phyloP scores from a whole-genome alignment of 1,140 invertebrate genomes.

The Heliconius hermathena region DNA sequence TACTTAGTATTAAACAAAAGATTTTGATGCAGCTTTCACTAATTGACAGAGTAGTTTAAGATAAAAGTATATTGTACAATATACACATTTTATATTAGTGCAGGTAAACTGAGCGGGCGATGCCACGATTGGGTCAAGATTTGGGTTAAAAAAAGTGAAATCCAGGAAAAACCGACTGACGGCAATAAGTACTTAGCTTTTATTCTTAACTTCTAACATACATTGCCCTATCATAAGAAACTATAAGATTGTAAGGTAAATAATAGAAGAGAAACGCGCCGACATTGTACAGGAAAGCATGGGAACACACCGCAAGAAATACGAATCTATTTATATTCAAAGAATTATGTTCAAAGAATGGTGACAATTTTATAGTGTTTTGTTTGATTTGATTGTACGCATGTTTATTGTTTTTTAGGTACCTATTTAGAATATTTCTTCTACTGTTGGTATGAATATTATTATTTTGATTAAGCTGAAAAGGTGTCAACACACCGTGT shows the following conservation, averaged over 20 bases:
- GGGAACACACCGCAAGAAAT: slow-evolving; percentile 34
- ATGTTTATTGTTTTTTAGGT: background rate
- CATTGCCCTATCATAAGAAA: slow-evolving; percentile 20
- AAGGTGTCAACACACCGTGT: no score
- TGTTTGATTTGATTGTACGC: background rate
- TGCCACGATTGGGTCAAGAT: no score
- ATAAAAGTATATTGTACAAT: no score
- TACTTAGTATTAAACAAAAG: no score
- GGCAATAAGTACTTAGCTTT: background rate
- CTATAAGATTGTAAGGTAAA: background rate
- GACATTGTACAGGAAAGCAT: slow-evolving; percentile 30
- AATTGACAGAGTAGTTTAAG: no score
- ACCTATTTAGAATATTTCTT: no score
- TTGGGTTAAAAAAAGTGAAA: background rate
- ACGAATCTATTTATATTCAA: slow-evolving; percentile 16
- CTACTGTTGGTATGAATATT: no score
- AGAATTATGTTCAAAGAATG: slow-evolving; percentile 24
- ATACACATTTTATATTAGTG: no score
- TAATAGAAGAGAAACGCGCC: slow-evolving; percentile 35
- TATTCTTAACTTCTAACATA: background rate
- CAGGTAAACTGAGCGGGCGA: no score
- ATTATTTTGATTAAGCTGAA: no score
- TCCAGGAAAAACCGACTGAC: background rate
- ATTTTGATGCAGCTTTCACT: no score
- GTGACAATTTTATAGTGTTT: background rate